Percentiles rank a stretch among this genome's conserved stretches.
phyloP scores from a whole-genome alignment of 1,140 invertebrate genomes.

The Brachionus plicatilis region DNA sequence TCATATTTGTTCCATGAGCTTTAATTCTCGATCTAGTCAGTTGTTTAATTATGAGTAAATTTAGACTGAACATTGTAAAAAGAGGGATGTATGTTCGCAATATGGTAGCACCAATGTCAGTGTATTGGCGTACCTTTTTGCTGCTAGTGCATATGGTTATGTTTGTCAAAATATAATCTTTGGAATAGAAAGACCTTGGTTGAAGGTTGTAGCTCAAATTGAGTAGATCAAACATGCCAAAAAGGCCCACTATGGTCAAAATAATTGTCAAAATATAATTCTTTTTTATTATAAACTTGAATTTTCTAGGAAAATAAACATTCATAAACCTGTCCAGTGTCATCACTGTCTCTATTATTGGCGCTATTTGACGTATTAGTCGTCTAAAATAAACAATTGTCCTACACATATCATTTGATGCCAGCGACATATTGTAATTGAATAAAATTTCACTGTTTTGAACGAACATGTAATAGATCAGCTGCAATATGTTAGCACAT shows the following conservation, averaged over 20 bases:
- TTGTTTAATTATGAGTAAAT: not conserved
- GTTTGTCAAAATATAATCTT: not conserved
- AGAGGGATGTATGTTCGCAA: not conserved
- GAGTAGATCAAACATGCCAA: not conserved
- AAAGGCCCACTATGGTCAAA: not conserved
- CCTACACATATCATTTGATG: not conserved
- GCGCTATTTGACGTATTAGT: not conserved
- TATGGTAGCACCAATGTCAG: constrained; percentile 18
- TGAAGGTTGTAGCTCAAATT: not conserved
- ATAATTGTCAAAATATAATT: not conserved
- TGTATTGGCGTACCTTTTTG: not conserved
- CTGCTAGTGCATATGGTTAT: not conserved
- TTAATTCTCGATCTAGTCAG: not conserved
- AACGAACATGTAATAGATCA: not conserved
- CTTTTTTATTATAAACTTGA: not conserved
- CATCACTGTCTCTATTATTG: not conserved
- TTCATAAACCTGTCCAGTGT: not conserved
- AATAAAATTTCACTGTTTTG: not conserved
- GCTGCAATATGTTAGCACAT: not conserved
- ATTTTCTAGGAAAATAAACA: not conserved
- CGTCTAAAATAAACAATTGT: not conserved
- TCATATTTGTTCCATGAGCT: not conserved
- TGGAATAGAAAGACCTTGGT: not conserved
- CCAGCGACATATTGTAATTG: not conserved
- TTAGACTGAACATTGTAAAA: not conserved